A percentile compares a stretch with the other conserved stretches of the same genome.
These are phyloP conservation scores for Meta bourneti DNA, from an alignment of 2,888 invertebrate species.

Conservation along the genomic window DNA sequence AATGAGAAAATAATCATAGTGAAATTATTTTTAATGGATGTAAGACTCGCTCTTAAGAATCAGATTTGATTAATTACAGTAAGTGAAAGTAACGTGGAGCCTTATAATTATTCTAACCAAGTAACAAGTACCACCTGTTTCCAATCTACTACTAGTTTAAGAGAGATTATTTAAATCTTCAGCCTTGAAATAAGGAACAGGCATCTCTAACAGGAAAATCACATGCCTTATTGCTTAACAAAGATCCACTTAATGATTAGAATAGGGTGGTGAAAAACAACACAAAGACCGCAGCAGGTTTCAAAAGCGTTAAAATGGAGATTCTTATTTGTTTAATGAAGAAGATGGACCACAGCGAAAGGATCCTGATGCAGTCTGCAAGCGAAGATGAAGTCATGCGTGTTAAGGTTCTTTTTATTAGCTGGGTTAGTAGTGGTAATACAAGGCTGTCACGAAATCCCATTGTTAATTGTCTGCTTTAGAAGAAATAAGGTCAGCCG, in stretches of 20 bases:
- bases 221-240: background rate
- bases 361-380: background rate
- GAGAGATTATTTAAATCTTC: background rate
- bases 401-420: slow-evolving; percentile 47
- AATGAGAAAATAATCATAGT: too few species aligned
- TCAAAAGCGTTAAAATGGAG: background rate
- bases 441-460: slow-evolving; percentile 63
- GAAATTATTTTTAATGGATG: too few species aligned
- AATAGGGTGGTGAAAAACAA: background rate
- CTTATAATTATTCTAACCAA: too few species aligned
- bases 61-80: too few species aligned
- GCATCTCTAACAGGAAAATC: background rate
- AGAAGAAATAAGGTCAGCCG: slow-evolving; percentile 55
- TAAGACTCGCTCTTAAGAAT: too few species aligned
- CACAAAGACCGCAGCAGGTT: background rate
- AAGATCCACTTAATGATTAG: background rate
- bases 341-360: background rate
- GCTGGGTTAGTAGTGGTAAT: slow-evolving; percentile 67
- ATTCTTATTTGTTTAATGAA: background rate
- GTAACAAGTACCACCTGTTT: background rate
- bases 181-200: background rate
- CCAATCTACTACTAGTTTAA: background rate
- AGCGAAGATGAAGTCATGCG: slow-evolving; percentile 52
- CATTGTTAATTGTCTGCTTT: slow-evolving; percentile 69
- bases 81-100: too few species aligned